phyloP scores from a whole-genome alignment of 2,113 vertebrate species.

The Condylura cristata region DNA sequence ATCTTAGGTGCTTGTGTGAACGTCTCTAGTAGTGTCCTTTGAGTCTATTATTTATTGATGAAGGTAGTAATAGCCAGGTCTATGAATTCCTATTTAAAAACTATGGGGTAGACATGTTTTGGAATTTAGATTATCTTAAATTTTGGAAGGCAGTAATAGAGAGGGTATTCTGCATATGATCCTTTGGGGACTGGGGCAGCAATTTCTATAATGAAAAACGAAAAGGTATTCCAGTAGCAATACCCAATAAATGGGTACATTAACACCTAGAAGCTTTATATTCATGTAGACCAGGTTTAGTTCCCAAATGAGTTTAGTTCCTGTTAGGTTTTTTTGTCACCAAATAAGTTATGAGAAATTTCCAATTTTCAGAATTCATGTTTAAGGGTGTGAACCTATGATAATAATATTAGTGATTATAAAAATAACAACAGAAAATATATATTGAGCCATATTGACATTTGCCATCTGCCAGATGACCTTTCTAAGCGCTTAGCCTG shows the following conservation, averaged over 20 bases:
- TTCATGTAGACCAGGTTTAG: neutral
- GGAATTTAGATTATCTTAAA: constrained; percentile 22
- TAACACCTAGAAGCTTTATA: constrained; percentile 5
- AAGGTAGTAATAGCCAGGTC: neutral
- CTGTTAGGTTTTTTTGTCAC: neutral
- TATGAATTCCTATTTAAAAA: neutral
- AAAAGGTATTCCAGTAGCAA: neutral
- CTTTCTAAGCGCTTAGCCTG: neutral
- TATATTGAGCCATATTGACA: neutral
- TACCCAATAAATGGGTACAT: neutral
- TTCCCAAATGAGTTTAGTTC: constrained; percentile 7
- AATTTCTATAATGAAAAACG: neutral
- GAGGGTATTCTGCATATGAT: neutral
- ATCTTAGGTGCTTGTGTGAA: neutral
- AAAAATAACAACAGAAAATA: neutral
- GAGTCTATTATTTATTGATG: constrained; percentile 18
- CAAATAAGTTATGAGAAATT: constrained; percentile 19
- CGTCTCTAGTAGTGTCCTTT: neutral
- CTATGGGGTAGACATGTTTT: neutral
- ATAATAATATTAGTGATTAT: neutral
- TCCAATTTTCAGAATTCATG: neutral
- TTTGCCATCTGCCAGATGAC: neutral
- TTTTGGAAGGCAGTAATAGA: neutral
- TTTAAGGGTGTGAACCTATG: neutral
- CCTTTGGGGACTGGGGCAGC: neutral